Evolutionary conservation across 2,888 invertebrate species (phyloP), one percentile per base, ranked within the genome.

Genomic region (Zaprionus lineosus): DNA sequence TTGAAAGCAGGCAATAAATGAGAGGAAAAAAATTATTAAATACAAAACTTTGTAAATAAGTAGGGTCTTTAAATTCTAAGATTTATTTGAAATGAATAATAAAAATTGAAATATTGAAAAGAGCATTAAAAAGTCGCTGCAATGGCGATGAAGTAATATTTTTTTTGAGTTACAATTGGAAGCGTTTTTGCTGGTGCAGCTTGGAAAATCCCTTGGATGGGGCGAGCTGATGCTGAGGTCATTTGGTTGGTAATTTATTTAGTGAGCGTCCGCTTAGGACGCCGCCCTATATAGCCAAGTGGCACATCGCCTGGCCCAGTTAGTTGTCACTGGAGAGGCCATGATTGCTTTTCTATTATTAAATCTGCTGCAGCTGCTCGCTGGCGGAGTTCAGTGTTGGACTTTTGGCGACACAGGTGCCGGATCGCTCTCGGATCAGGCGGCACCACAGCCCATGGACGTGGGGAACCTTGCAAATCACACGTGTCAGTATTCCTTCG

Each of bases 121-220:
- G 53, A 28, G 67, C 18, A 69, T 68, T 26, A n/a, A 5, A 16
- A 12, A 1, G 29, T 37, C 64, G 37, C 3, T 40, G 6, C 4
- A 3, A 21, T 21, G 3, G 7, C 4, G 3, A 7, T 8, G 1
- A 21, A 2, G 0, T 8, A 0, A 1, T 2, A 34, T 19, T 16
- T 11, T n/a, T 14, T n/a, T 29, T 37, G 37, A 33, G 18, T 28
- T 47, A 21, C 19, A 28, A 40, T 9, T 55, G 2, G 24, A 40
- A 59, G 5, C 24, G 46, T 52, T 70, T 55, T 59, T 63, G 26
- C 53, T 29, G 28, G 16, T 50, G 44, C 59, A 51, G 47, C 70
- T 58, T 34, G 75, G 82, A 73, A 82, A 77, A 73, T 69, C 82
- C 78, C 82, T 68, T 59, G 71, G 50, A 44, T 28, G 46, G 40